A percentile compares a stretch with the other conserved stretches of the same genome.
These are phyloP conservation scores for Porites rus DNA, from an alignment of 92 coral and sea anemone species.

Conservation along the genomic window DNA sequence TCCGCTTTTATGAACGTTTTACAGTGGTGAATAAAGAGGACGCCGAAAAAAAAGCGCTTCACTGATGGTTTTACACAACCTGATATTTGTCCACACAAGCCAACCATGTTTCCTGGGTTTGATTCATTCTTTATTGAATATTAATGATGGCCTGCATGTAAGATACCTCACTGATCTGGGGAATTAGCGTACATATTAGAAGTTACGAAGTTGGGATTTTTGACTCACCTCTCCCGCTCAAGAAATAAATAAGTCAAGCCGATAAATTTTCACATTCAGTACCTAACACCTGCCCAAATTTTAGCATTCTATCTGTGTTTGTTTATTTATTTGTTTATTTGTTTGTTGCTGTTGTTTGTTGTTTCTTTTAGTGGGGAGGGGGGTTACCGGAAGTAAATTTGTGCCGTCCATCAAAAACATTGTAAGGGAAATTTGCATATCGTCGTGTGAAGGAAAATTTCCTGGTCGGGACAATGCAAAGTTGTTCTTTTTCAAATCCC, in stretches of 20 bases:
- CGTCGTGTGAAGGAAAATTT: slow-evolving; percentile 21
- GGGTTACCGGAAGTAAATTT: no score
- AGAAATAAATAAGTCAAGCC: slow-evolving; percentile 18
- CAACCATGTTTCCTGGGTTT: slow-evolving; percentile 31
- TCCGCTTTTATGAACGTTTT: slow-evolving; percentile 24
- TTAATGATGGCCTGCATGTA: slow-evolving; percentile 17
- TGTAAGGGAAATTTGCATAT: no score
- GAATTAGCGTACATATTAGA: slow-evolving; percentile 18
- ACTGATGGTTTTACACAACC: slow-evolving; percentile 28
- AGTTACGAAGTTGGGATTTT: slow-evolving; percentile 22
- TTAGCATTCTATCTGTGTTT: background rate
- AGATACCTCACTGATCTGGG: slow-evolving; percentile 28
- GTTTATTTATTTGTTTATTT: no score
- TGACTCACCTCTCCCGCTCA: slow-evolving; percentile 10
- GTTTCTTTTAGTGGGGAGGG: no score
- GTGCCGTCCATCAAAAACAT: no score
- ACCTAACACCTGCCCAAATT: background rate
- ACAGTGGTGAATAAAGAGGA: slow-evolving; percentile 36
- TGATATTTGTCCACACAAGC: slow-evolving; percentile 29
- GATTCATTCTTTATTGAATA: slow-evolving; percentile 24
- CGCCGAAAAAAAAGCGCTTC: slow-evolving; percentile 28
- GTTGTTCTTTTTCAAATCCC: slow-evolving; percentile 30
- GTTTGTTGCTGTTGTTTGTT: no score
- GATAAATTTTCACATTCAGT: slow-evolving; percentile 18
- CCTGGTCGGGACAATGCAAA: slow-evolving; percentile 25